These are phyloP conservation scores for Oreochromis mossambicus DNA, from an alignment of 2,797 vertebrate species.

Conservation along the genomic window DNA sequence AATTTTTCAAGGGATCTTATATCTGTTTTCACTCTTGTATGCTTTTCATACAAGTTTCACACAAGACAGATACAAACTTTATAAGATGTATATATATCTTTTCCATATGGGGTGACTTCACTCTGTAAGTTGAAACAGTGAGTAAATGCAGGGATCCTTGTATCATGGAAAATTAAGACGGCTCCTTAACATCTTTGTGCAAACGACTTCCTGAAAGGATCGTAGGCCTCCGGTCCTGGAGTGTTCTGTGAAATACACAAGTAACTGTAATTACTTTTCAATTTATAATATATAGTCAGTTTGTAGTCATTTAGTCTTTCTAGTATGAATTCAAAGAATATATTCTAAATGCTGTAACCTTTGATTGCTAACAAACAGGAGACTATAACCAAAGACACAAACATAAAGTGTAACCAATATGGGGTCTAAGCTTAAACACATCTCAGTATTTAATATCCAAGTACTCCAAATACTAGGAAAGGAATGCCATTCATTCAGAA, in stretches of 20 bases:
- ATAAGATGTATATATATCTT: too few relatives aligned
- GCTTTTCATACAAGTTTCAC: too few relatives aligned
- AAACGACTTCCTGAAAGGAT: slow-evolving; percentile 52
- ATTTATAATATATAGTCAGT: neutral
- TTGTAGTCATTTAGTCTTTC: neutral
- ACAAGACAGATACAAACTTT: too few relatives aligned
- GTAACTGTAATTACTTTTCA: neutral
- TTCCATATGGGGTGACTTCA: neutral
- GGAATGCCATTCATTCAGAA: neutral
- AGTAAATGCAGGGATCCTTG: neutral
- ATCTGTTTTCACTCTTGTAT: too few relatives aligned
- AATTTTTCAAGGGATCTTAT: too few relatives aligned
- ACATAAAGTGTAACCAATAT: neutral
- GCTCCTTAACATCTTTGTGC: slow-evolving; percentile 38
- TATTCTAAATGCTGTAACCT: neutral
- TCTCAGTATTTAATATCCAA: neutral
- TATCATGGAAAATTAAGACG: slow-evolving; percentile 61
- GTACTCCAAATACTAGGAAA: neutral
- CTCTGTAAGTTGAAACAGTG: neutral
- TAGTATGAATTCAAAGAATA: neutral
- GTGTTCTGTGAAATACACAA: slow-evolving; percentile 61
- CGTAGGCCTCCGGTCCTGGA: slow-evolving; percentile 73
- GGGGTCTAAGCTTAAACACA: neutral
- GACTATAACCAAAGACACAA: neutral
- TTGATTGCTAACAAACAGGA: neutral